Evolutionary conservation across 2,113 vertebrate species (phyloP).

Genomic region (Dicaeum eximium): DNA sequence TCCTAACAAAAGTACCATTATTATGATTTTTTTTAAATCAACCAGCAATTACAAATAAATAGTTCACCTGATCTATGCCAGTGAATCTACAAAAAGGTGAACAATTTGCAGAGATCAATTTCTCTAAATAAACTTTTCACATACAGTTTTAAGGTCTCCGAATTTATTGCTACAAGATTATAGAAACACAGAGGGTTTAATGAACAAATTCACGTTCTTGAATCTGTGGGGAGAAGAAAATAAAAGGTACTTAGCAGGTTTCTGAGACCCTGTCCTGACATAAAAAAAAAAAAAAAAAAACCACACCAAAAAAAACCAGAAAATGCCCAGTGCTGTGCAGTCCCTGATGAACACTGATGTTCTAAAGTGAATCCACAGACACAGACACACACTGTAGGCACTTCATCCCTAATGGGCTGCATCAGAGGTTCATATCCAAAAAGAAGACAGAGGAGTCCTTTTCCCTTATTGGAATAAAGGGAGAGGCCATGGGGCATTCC

Average conservation of each 20-base stretch:
- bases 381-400: too few species aligned
- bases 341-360: background rate
- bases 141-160: background rate
- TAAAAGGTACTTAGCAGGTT: background rate
- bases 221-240: background rate
- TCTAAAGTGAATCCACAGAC: background rate
- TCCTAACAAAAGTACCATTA: background rate
- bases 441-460: too few species aligned
- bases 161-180: background rate
- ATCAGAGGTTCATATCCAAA: too few species aligned
- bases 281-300: background rate
- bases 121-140: background rate
- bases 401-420: too few species aligned
- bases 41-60: background rate
- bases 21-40: background rate
- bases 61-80: background rate
- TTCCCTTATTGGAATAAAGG: too few species aligned
- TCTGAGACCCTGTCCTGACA: background rate
- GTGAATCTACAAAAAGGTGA: background rate
- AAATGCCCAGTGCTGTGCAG: background rate
- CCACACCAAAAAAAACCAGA: background rate
- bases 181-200: background rate
- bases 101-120: background rate
- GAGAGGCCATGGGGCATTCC: too few species aligned
- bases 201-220: background rate